Evolutionary conservation across 1,140 invertebrate species (phyloP), one percentile per base, ranked within the genome.

Genomic region (Latrodectus geometricus): DNA sequence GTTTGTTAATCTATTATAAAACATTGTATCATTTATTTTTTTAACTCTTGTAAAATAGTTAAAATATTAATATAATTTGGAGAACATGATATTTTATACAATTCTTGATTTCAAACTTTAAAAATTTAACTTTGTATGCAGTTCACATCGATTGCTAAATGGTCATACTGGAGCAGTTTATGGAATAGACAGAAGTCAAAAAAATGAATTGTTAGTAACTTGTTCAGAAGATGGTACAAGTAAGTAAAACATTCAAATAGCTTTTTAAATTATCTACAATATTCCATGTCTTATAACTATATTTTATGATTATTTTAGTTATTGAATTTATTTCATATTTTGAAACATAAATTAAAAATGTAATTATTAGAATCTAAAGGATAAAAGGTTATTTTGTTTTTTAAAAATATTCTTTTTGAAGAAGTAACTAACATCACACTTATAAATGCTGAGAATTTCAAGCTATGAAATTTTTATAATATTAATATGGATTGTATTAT

Each of bases 131-230:
- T 61, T 0, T 61, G 11, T 61, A 48, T 74, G 35, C 20, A 74
- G 72, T 8, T 52, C 72, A 23, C 8, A 74, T 52, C 14, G 35
- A 74, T 21, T 70, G 12, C n/a, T 80, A 9, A 49, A 69, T 89
- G 95, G 95, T 9, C 95, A 96, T 89, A 93, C 93, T 14, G 94
- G 94, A 52, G 92, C 95, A 35, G 93, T 96, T 7, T 95, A 95
- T 89, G 94, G 94, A 88, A 92, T 95, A 56, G 93, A 92, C 88
- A 95, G 96, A 89, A 91, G 94, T 70, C 89, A 91, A 69, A 90
- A 93, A 89, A 91, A 93, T 73, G 90, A 93, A 69, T 91, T 95
- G 87, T 90, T 96, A 61, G 90, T 96, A 73, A 95, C 95, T 23
- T 94, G 94, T 65, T 96, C 95, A 50, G 94, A 95, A 90, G 96